A percentile compares a stretch with the other conserved stretches of the same genome.
phyloP scores from a whole-genome alignment of 1,140 invertebrate genomes.

The Heliothis virescens region DNA sequence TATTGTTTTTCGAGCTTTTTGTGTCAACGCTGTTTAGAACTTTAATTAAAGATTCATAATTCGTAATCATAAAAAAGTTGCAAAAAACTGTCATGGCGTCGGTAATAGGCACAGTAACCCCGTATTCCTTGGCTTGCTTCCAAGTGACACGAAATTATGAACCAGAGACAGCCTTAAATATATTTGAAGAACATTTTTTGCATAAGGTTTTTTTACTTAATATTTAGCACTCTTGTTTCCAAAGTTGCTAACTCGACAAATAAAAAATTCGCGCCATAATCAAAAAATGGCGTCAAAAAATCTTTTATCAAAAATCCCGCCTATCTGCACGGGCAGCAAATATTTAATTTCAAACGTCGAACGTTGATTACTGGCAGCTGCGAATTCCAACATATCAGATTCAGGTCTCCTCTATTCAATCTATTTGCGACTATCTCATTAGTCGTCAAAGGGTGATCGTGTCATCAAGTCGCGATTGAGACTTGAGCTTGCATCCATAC shows the following conservation, averaged over 20 bases:
- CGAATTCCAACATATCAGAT: slow-evolving; percentile 15
- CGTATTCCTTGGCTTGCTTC: slow-evolving; percentile 8
- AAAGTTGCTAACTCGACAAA: neutral
- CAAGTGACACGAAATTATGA: slow-evolving; percentile 15
- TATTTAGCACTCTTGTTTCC: too few relatives aligned
- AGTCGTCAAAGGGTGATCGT: slow-evolving; percentile 37
- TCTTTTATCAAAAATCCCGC: neutral
- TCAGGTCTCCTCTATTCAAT: slow-evolving; percentile 7
- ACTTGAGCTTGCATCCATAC: neutral
- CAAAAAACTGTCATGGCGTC: neutral
- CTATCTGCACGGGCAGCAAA: neutral
- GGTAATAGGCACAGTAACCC: slow-evolving; percentile 14
- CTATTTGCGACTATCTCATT: slow-evolving; percentile 36
- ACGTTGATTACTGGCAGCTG: slow-evolving; percentile 25
- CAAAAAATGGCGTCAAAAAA: neutral
- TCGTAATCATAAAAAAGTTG: neutral
- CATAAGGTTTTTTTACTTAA: neutral
- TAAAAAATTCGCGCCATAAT: neutral
- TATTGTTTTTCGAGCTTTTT: too few relatives aligned
- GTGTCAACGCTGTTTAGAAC: neutral
- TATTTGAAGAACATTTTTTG: neutral
- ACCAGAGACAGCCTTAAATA: neutral
- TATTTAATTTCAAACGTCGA: slow-evolving; percentile 7
- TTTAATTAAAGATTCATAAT: neutral
- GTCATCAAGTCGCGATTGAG: slow-evolving; percentile 26